phyloP scores from a whole-genome alignment of 1,140 invertebrate genomes.

The Solenopsis invicta region DNA sequence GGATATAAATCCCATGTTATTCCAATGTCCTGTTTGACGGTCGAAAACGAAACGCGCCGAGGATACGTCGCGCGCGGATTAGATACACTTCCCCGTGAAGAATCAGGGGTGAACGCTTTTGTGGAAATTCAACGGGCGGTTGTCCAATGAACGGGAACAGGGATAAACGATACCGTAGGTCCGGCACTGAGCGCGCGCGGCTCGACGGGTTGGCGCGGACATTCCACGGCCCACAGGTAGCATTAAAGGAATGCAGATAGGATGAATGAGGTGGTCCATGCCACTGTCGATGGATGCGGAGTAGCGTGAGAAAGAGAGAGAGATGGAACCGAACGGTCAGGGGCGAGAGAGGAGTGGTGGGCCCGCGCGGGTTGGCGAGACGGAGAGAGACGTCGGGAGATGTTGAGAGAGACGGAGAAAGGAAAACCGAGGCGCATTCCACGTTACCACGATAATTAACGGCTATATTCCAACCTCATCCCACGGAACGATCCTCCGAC shows the following conservation, averaged over 20 bases:
- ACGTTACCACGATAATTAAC: constrained; percentile 81
- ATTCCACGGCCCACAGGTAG: constrained; percentile 85
- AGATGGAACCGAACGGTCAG: constrained; percentile 14
- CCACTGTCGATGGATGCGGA: constrained; percentile 78
- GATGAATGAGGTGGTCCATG: constrained; percentile 85
- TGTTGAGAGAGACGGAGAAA: constrained; percentile 48
- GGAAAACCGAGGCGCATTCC: constrained; percentile 77
- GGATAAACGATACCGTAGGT: constrained; percentile 76
- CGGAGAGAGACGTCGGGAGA: not conserved
- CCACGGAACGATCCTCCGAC: constrained; percentile 61
- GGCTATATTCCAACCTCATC: constrained; percentile 77
- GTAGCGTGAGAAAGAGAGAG: constrained; percentile 42
- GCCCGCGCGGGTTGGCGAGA: not conserved
- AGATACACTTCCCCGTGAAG: constrained; percentile 17
- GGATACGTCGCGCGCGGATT: constrained; percentile 14
- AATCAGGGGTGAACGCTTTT: constrained; percentile 37
- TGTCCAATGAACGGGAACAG: constrained; percentile 39
- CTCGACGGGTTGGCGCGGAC: constrained; percentile 65
- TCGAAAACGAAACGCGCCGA: not conserved
- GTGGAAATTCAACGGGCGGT: constrained; percentile 47
- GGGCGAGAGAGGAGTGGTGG: constrained; percentile 7
- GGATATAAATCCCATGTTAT: not conserved
- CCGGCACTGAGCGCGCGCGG: constrained; percentile 69
- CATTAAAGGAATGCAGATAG: constrained; percentile 85
- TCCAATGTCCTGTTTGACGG: not conserved